phyloP scores from a whole-genome alignment of 2,888 invertebrate species.

The Drosophila ezoana region DNA sequence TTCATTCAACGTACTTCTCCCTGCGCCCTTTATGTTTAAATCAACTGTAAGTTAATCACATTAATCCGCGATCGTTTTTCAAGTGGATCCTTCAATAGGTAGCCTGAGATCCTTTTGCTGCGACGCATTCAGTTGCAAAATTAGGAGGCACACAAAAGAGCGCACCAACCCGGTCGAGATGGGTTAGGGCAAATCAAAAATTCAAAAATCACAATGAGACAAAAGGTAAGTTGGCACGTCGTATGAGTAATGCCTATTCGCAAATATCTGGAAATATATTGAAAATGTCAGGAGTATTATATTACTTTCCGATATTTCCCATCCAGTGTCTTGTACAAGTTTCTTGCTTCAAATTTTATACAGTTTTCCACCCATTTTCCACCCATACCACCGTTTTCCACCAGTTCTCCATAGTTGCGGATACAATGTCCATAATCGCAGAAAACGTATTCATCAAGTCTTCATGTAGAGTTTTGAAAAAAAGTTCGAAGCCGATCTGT shows the following conservation, averaged over 20 bases:
- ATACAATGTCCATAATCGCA: too few species aligned
- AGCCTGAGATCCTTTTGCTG: constrained; percentile 47
- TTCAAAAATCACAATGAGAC: neutral
- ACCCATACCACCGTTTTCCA: too few species aligned
- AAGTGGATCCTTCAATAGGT: constrained; percentile 50
- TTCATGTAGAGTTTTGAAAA: too few species aligned
- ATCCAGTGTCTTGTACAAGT: too few species aligned
- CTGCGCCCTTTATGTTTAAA: constrained; percentile 58
- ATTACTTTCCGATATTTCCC: too few species aligned
- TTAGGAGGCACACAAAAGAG: constrained; percentile 48
- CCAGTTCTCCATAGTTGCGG: too few species aligned
- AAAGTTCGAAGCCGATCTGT: too few species aligned
- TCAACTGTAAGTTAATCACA: constrained; percentile 83
- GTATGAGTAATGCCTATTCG: constrained; percentile 38
- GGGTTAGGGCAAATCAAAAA: constrained; percentile 31
- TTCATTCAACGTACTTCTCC: constrained; percentile 32
- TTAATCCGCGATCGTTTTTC: constrained; percentile 81
- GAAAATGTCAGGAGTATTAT: too few species aligned
- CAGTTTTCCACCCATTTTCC: too few species aligned
- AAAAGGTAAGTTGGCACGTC: neutral
- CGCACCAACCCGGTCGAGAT: constrained; percentile 4
- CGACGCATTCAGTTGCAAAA: constrained; percentile 62
- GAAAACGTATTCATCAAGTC: too few species aligned
- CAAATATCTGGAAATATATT: too few species aligned
- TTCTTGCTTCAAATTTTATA: too few species aligned